Base-by-base conservation (phyloP, 2,113 vertebrate species). In the Oplegnathus fasciatus region DNA sequence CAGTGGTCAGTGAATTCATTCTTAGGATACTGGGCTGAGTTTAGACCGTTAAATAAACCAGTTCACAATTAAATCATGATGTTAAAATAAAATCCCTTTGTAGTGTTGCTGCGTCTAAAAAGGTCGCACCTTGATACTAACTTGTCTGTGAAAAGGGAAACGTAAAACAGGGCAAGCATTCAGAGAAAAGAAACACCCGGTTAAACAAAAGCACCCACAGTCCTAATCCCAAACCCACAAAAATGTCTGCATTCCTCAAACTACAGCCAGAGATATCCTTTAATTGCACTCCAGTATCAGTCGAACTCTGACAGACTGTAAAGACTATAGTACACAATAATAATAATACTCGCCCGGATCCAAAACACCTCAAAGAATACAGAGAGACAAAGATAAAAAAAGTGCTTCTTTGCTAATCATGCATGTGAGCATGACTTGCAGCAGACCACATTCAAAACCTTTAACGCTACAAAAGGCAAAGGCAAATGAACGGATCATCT, bases 401-500 rank as follows among this genome's bases (percentile, higher is more conserved):
- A 30, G 46, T 5, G 0, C 46, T 58, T 1, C 60, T 24, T 14
- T 20, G 24, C 2, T n/a, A 1, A 75, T 28, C 69, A 9, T 57
- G 26, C 52, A 22, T 65, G 73, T 22, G 75, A 80, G 71, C 2
- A 13, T 40, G 42, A 65, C 54, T 44, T 40, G 13, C 50, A 75
- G 57, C 28, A n/a, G 40, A 73, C 72, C 80, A 48, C 80, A 84
- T 46, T 78, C 24, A n/a, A 66, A 86, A 64, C 71, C 60, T 65
- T 22, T 5, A 34, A 30, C 48, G 64, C 78, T 22, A 82, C 71
- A 88, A 86, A 75, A 76, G 79, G 15, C 73, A 22, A 54, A 72
- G 65, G 52, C 68, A 80, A 73, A 86, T 44, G 26, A 83, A 71
- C 0, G 48, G 87, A 87, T 93, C 46, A 78, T 84, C 86, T 81